Evolutionary conservation across 2,113 vertebrate species (phyloP), one percentile per base, ranked within the genome.

Genomic region (Empidonax traillii): DNA sequence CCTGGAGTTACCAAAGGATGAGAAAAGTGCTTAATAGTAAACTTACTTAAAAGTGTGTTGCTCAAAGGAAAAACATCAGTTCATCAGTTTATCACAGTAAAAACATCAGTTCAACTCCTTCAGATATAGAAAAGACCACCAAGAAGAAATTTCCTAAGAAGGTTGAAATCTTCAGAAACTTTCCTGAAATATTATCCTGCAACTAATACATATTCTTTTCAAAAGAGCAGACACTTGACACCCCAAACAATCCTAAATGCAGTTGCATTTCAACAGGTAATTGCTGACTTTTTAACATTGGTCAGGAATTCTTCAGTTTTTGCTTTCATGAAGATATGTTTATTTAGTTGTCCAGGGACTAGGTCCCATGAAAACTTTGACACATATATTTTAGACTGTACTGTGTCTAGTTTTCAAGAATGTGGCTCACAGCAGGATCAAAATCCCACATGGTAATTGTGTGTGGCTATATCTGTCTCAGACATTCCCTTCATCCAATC

Each of bases 311-410:
- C 17, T 65, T 89, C 17, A 10, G 19, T 6, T 68, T 89, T 28
- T 65, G 4, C 37, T 93, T 75, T 41, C 8, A n/a, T 62, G 24
- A 67, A 75, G 16, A 44, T 31, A 41, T 4, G 12, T 47, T 53
- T 58, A 30, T 28, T 39, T 31, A 55, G 19, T 4, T 0, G 0
- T 37, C 33, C 47, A 59, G 1, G 0, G 22, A 22, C 10, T 49
- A 49, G 19, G 13, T n/a, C 11, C 67, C 62, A 51, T 18, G 4
- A n/a, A 84, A 90, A 31, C 7, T n/a, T 63, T 46, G 11, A 20
- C 51, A 14, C 7, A 3, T 10, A 47, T 14, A 31, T 78, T 81
- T 44, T 25, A 27, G 52, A 63, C 14, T 43, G 25, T 17, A 31
- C 7, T 41, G 10, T 71, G 46, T 6, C 37, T 20, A 9, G 0